Conservation (phyloP, 1,140 invertebrate genomes). For the Drosophila funebris region DNA sequence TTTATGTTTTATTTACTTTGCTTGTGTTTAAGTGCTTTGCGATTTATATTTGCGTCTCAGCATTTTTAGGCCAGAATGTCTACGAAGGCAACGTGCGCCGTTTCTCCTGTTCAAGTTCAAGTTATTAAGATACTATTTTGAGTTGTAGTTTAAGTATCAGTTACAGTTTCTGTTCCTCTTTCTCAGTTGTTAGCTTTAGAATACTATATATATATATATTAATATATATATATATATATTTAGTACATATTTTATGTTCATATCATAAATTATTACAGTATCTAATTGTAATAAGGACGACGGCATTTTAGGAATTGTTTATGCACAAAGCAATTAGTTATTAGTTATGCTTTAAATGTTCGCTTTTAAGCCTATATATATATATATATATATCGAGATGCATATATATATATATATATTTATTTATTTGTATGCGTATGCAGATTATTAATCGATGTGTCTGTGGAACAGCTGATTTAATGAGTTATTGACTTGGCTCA, state of each 20-base stretch:
- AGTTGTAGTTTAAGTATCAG: conserved; percentile 17
- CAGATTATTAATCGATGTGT: conserved; percentile 3
- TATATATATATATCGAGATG: conserved; percentile 1
- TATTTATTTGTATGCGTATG: conserved; percentile 1
- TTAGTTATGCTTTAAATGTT: conserved; percentile 50
- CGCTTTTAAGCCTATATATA: conserved; percentile 32
- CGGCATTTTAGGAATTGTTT: conserved; percentile 79
- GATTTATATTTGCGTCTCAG: conserved; percentile 23
- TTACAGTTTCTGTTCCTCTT: conserved; percentile 6
- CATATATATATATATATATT: conserved; percentile 2
- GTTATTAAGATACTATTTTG: conserved; percentile 3
- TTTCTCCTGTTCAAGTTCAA: not conserved
- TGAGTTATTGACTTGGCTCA: conserved; percentile 15
- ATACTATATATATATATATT: not conserved
- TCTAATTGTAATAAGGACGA: conserved; percentile 75
- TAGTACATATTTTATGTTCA: too few relatives aligned
- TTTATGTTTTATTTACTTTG: conserved; percentile 11
- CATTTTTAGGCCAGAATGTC: conserved; percentile 37
- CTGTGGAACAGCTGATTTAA: not conserved
- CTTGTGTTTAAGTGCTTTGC: conserved; percentile 27
- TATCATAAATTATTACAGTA: conserved; percentile 53
- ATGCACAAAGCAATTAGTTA: conserved; percentile 72
- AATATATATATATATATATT: conserved; percentile 41
- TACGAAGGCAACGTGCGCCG: conserved; percentile 39
- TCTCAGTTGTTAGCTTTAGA: conserved; percentile 10